Percentiles rank a stretch among this genome's conserved stretches.
Evolutionary conservation across 1,140 invertebrate species (phyloP).

Genomic region (Homarus americanus): DNA sequence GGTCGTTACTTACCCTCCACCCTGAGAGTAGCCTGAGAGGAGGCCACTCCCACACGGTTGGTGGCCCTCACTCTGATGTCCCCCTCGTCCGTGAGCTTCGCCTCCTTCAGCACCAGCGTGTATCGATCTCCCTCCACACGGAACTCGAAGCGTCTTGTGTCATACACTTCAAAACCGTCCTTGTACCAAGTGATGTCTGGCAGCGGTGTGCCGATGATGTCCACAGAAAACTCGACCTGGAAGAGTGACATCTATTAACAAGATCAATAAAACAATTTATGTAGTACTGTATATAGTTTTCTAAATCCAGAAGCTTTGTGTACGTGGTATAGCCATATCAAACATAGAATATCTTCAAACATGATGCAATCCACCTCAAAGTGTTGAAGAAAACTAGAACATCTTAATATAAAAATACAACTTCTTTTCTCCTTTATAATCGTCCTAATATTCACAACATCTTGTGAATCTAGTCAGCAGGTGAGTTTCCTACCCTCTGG

Average conservation of each 20-base stretch:
- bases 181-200: conserved; percentile 96
- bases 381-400: too few species aligned
- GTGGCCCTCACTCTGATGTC: conserved; percentile 93
- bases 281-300: too few species aligned
- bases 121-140: conserved; percentile 86
- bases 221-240: conserved; percentile 75
- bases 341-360: too few species aligned
- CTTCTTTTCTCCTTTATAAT: too few species aligned
- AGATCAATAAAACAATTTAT: too few species aligned
- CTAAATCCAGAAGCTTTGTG: too few species aligned
- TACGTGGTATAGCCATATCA: too few species aligned
- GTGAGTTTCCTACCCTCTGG: conserved; percentile 78
- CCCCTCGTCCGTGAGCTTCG: conserved; percentile 87
- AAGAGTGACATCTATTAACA: too few species aligned
- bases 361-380: too few species aligned
- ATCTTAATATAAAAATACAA: too few species aligned
- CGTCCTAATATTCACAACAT: too few species aligned
- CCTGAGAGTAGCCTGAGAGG: conserved; percentile 84
- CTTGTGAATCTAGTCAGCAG: too few species aligned
- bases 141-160: conserved; percentile 76
- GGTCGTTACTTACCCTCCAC: conserved; percentile 83
- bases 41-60: conserved; percentile 88
- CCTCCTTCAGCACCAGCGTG: conserved; percentile 89
- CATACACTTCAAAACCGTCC: conserved; percentile 81
- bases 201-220: conserved; percentile 88